Percentiles rank a stretch among this genome's conserved stretches.
Conservation (phyloP, 2,113 vertebrate genomes). For the Onychorhynchus coronatus region DNA sequence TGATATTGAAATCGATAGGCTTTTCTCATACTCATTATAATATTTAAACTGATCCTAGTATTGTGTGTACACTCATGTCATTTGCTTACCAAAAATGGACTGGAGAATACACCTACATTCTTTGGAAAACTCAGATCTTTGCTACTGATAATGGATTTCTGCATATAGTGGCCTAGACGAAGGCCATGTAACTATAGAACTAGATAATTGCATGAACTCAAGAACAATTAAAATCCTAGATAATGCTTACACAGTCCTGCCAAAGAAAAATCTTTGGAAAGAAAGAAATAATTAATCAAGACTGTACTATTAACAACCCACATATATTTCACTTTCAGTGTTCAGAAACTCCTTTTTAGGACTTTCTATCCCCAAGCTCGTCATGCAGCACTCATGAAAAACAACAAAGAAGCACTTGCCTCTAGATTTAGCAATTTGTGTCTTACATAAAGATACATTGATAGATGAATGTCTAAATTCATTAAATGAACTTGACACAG, state of each 20-base stretch:
- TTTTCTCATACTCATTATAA: background rate
- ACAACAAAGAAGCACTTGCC: background rate
- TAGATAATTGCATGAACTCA: background rate
- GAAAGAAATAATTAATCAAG: conserved; percentile 22
- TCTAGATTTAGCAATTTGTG: background rate
- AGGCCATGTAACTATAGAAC: background rate
- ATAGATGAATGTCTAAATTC: conserved; percentile 8
- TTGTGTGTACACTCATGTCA: accelerated
- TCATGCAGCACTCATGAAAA: conserved; percentile 17
- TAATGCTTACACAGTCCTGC: background rate
- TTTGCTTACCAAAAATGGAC: background rate
- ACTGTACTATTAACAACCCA: background rate
- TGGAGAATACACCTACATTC: background rate
- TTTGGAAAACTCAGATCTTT: background rate
- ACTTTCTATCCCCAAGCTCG: background rate
- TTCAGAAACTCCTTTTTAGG: background rate
- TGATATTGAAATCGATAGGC: background rate
- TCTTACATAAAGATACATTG: background rate
- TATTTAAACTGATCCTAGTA: background rate
- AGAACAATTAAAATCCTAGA: background rate
- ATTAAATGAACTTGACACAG: background rate
- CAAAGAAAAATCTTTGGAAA: background rate
- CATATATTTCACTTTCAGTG: background rate
- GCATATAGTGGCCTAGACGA: background rate
- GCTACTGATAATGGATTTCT: background rate